Base-by-base conservation (phyloP, 2,888 invertebrate genomes). In the Ectropis crepuscularia region DNA sequence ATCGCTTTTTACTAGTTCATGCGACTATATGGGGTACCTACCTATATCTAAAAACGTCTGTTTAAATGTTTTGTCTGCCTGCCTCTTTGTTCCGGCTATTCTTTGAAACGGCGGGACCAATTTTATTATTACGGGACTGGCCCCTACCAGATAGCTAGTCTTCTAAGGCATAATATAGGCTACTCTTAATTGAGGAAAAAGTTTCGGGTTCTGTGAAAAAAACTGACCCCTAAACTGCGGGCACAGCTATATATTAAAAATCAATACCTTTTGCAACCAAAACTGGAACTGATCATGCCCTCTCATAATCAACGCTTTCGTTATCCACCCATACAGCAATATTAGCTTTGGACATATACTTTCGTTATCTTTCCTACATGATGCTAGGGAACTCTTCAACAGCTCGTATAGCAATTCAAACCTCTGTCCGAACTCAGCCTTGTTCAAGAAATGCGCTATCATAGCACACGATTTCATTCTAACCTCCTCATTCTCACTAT, bases 371-470 rank as follows among this genome's bases (percentile, higher is more conserved):
- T 76, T 76, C 53, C 70, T 76, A 68, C 84, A 84, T 0, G 67
- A 61, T 0, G 80, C 66, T 47, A 92, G 67, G 63, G 77, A 73
- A 46, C 64, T 78, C 73, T 86, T 90, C 55, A 91, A 72, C 47
- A 74, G 61, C 55, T 88, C 89, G 74, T 92, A 90, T 1, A 91
- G 61, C 7, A 84, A 50, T 70, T 92, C 88, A 78, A 92, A 91
- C 42, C 79, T 83, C 63, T 83, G 80, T 0, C 89, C 90, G 55
- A 77, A 80, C 38, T 90, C 90, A 0, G 83, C 87, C 81, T 95
- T 95, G 76, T 95, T 95, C 49, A 95, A 74, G 60, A 95, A 82
- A 82, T 94, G 94, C 0, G 94, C 94, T 59, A 94, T 76, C 57
- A 95, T 79, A 67, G 90, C 86, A 74, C 92, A 93, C 0, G 93